A percentile compares a stretch with the other conserved stretches of the same genome.
These are phyloP conservation scores for Leucosticte australis DNA, from an alignment of 2,113 vertebrate genomes.

Conservation along the genomic window DNA sequence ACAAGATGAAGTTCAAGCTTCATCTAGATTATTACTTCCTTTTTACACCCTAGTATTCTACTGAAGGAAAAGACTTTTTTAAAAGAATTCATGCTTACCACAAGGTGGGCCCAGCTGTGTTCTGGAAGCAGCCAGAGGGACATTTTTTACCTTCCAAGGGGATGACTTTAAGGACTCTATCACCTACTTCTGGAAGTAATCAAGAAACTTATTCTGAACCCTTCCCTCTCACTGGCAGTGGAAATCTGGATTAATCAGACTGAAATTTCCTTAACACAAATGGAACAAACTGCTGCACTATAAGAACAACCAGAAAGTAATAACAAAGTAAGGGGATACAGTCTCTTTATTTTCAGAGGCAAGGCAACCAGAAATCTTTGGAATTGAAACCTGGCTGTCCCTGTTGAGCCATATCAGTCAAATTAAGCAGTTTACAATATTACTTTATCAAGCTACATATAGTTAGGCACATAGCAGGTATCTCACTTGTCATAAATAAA, in stretches of 20 bases:
- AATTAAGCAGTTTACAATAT: not conserved
- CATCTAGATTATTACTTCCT: not conserved
- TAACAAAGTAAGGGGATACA: not conserved
- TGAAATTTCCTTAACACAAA: not conserved
- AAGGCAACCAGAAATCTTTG: not conserved
- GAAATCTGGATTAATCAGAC: not conserved
- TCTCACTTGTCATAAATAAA: not conserved
- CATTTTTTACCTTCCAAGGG: not conserved
- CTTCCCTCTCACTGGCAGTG: not conserved
- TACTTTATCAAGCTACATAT: not conserved
- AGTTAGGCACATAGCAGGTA: not conserved
- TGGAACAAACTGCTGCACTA: not conserved
- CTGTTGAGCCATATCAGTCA: not conserved
- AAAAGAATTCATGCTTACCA: not conserved
- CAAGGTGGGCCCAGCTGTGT: not conserved
- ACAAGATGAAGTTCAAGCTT: not conserved
- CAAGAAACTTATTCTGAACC: not conserved
- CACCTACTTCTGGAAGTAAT: not conserved
- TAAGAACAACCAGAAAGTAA: not conserved
- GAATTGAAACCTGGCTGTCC: not conserved
- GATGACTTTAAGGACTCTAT: accelerated
- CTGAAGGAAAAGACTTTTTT: not conserved
- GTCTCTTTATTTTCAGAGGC: not conserved
- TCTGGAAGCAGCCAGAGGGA: not conserved
- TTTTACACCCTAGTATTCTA: not conserved